These are phyloP conservation scores for Hartigia nigra DNA, from an alignment of 2,888 invertebrate species.

Conservation along the genomic window DNA sequence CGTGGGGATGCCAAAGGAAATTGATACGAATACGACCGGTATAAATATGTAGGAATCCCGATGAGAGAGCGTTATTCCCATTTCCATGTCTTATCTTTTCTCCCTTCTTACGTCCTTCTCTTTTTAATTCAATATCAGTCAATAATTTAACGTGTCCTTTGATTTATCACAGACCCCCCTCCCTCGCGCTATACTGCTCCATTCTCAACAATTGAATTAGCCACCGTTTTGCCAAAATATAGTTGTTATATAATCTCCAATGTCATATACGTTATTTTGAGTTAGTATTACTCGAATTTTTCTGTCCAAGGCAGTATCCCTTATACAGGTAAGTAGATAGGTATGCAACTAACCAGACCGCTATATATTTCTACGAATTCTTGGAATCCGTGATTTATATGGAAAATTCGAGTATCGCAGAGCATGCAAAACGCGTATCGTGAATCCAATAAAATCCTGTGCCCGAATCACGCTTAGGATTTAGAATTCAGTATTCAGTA, in stretches of 20 bases:
- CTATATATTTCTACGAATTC: not conserved
- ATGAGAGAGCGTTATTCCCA: conserved; percentile 18
- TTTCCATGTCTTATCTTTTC: not conserved
- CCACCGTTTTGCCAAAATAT: not conserved
- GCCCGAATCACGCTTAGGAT: not conserved
- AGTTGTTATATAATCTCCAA: not conserved
- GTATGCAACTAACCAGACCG: not conserved
- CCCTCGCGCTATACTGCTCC: not conserved
- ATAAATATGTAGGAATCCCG: conserved; percentile 29
- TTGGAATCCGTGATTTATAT: not conserved
- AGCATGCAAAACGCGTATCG: conserved; percentile 1
- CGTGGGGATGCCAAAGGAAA: conserved; percentile 32
- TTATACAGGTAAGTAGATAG: not conserved
- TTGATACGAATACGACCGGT: conserved; percentile 44
- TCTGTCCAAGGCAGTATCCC: not conserved
- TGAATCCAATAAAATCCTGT: conserved; percentile 8
- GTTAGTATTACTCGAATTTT: not conserved
- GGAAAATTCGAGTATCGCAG: conserved; percentile 4
- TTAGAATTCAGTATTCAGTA: not conserved
- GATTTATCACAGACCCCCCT: conserved; percentile 38
- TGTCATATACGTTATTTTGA: not conserved
- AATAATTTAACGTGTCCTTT: conserved; percentile 54
- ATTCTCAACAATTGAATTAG: not conserved
- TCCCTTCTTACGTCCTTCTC: conserved; percentile 15
- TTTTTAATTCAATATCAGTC: conserved; percentile 58